phyloP scores from a whole-genome alignment of 2,113 vertebrate genomes.

The Phaethornis superciliosus region DNA sequence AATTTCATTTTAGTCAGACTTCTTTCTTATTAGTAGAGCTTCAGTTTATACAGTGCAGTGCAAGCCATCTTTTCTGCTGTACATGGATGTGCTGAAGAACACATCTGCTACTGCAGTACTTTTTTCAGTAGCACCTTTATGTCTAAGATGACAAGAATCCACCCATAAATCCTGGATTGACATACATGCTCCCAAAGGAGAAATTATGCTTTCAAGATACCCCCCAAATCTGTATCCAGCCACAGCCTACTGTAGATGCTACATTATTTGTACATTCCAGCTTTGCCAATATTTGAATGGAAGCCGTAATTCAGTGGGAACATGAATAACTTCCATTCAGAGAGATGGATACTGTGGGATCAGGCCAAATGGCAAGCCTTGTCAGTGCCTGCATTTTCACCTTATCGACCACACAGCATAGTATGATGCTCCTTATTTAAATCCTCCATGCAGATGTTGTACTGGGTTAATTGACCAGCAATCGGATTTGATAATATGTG shows the following conservation, averaged over 20 bases:
- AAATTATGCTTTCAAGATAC: conserved; percentile 1
- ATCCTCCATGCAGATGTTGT: conserved; percentile 63
- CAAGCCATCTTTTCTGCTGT: background rate
- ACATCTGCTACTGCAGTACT: background rate
- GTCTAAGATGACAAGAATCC: background rate
- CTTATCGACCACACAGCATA: conserved; percentile 62
- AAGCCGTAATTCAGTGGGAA: conserved; percentile 28
- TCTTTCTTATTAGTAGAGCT: conserved; percentile 2
- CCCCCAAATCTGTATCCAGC: background rate
- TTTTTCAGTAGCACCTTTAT: background rate
- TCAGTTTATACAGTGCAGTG: background rate
- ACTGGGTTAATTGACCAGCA: conserved; percentile 75
- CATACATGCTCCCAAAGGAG: background rate
- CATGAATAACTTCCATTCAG: conserved; percentile 26
- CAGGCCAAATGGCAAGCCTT: conserved; percentile 47
- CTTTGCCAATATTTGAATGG: conserved; percentile 28
- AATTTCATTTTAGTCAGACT: background rate
- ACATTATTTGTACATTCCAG: conserved; percentile 2
- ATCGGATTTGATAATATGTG: conserved; percentile 67
- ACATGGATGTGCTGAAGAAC: background rate
- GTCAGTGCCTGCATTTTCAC: conserved; percentile 64
- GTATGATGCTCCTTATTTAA: conserved; percentile 72
- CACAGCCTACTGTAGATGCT: conserved; percentile 15
- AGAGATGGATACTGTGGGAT: conserved; percentile 33
- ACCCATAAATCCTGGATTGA: background rate